Evolutionary conservation across 2,888 invertebrate species (phyloP), one percentile per base, ranked within the genome.

Genomic region (Neoascia interrupta): DNA sequence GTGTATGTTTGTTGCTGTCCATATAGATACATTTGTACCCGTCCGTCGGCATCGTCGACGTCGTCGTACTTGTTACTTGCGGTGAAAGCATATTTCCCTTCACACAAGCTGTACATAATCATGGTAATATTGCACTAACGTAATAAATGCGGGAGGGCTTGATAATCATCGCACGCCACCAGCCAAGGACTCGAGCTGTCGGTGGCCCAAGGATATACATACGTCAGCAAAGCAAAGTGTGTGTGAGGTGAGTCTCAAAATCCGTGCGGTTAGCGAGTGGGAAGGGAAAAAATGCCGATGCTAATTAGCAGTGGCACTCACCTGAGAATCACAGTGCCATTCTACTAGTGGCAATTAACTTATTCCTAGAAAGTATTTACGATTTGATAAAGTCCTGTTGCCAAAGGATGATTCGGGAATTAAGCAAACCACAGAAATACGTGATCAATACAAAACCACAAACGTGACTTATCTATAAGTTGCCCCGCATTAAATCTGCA

Each of bases 391-490:
- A 73, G 66, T 66, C 37, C 31, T 26, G 5, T n/a, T n/a, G 54
- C 13, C 45, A 31, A 45, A 37, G 73, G 73, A 73, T 73, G 64
- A 64, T 73, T 58, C 41, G 36, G 58, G 73, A 73, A 73, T 66
- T 66, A 64, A 73, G 66, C 68, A 74, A 74, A 68, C 66, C 66
- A 74, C 68, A 60, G 39, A 49, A 54, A 68, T 68, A 74, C 68
- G 74, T 68, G 74, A 74, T 74, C 74, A 74, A 74, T 74, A 74
- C 60, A 47, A 74, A 54, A 74, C 68, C 74, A 61, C 54, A 47
- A 61, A 74, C 74, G 74, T 74, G 74, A 74, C 68, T 74, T 66
- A 73, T 73, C 73, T 66, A 45, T 66, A 66, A 58, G 73, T 73
- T 73, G 6, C 21, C 23, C 66, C 43, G 73, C 58, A 73, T 66